Conservation (phyloP, 2,113 vertebrate species). For the Empidonax alnorum region DNA sequence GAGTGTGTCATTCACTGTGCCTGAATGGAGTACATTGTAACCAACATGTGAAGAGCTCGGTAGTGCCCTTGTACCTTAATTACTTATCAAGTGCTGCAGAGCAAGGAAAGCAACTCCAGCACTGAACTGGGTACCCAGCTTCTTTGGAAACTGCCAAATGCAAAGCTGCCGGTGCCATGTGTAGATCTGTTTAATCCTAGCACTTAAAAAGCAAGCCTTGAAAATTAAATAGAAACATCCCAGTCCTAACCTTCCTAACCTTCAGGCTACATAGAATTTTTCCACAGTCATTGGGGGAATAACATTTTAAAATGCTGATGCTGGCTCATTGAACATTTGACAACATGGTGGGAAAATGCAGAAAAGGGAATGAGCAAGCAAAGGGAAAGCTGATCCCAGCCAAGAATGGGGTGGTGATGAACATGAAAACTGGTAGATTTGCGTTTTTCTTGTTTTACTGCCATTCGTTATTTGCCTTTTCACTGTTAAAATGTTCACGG, state of each 20-base stretch:
- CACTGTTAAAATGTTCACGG: not conserved
- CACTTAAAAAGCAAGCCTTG: not conserved
- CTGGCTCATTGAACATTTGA: not conserved
- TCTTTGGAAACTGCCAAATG: not conserved
- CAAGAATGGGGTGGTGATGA: not conserved
- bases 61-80: not conserved
- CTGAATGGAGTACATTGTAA: not conserved
- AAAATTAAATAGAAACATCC: not conserved
- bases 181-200: not conserved
- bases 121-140: not conserved
- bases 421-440: not conserved
- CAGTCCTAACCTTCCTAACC: not conserved
- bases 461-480: not conserved
- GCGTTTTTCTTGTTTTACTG: not conserved
- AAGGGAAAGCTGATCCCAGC: not conserved
- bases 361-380: not conserved
- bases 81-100: not conserved
- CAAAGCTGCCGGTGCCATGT: not conserved
- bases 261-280: not conserved
- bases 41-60: not conserved
- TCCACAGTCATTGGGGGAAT: not conserved
- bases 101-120: not conserved
- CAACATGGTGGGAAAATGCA: not conserved
- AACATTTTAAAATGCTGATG: not conserved
- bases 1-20: not conserved